phyloP scores from a whole-genome alignment of 2,888 invertebrate genomes.

The Mycalesis mineus region DNA sequence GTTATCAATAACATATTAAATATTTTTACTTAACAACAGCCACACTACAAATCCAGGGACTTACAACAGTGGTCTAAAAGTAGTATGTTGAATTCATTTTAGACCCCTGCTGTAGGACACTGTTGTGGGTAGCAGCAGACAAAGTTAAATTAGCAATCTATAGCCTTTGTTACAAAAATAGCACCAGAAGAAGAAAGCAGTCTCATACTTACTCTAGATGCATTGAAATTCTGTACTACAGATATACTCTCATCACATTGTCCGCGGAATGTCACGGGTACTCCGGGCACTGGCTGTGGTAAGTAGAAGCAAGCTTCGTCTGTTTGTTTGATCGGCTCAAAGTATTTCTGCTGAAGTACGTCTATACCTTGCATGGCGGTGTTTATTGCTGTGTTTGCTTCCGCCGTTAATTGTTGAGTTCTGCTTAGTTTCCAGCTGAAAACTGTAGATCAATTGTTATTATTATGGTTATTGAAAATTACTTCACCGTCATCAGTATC shows the following conservation, averaged over 20 bases:
- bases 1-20: no score
- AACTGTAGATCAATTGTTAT: constrained; percentile 46
- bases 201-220: constrained; percentile 40
- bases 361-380: constrained; percentile 36
- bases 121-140: no score
- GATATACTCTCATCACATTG: constrained; percentile 50
- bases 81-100: no score
- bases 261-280: constrained; percentile 50
- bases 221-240: constrained; percentile 47
- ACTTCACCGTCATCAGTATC: no score
- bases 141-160: no score
- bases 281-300: constrained; percentile 46
- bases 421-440: constrained; percentile 67
- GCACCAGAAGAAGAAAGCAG: no score
- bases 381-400: constrained; percentile 18
- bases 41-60: no score
- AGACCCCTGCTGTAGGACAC: no score
- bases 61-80: no score
- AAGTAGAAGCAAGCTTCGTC: constrained; percentile 55
- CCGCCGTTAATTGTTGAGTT: constrained; percentile 35
- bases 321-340: constrained; percentile 43
- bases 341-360: constrained; percentile 50
- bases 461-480: no score
- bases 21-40: no score
- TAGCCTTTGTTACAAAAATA: no score